These are phyloP conservation scores for Coelinius sp. DNA, from an alignment of 2,888 invertebrate genomes.

Conservation along the genomic window DNA sequence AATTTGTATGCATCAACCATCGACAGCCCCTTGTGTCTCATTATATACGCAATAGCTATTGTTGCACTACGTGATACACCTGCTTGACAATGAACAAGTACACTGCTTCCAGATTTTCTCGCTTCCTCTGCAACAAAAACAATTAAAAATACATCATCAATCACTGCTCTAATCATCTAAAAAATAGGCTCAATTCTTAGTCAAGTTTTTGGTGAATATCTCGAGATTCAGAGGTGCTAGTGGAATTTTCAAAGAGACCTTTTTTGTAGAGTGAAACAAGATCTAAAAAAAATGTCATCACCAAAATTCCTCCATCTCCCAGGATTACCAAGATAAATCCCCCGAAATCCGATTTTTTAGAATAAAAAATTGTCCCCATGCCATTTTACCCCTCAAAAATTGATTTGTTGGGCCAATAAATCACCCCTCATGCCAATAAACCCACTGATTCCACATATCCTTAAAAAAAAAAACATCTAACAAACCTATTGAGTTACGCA, in stretches of 20 bases:
- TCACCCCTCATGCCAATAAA: conserved; percentile 3
- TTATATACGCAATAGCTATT: conserved; percentile 94
- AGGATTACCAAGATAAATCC: too few species aligned
- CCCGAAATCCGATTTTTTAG: too few species aligned
- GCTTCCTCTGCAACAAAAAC: conserved; percentile 77
- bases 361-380: too few species aligned
- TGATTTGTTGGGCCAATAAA: too few species aligned
- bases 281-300: neutral
- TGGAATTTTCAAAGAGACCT: too few species aligned
- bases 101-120: conserved; percentile 79
- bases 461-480: conserved; percentile 45
- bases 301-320: too few species aligned
- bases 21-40: conserved; percentile 87
- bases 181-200: conserved; percentile 33
- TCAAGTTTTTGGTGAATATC: too few species aligned
- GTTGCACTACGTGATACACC: conserved; percentile 96
- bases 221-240: too few species aligned
- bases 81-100: conserved; percentile 95
- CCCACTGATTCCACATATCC: conserved; percentile 43
- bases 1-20: conserved; percentile 90
- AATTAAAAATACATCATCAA: neutral
- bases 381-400: too few species aligned
- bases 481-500: conserved; percentile 62
- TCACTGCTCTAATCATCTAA: too few species aligned
- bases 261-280: neutral